A percentile compares a stretch with the other conserved stretches of the same genome.
Conservation (phyloP, 2,797 vertebrate genomes). For the Champsocephalus esox region DNA sequence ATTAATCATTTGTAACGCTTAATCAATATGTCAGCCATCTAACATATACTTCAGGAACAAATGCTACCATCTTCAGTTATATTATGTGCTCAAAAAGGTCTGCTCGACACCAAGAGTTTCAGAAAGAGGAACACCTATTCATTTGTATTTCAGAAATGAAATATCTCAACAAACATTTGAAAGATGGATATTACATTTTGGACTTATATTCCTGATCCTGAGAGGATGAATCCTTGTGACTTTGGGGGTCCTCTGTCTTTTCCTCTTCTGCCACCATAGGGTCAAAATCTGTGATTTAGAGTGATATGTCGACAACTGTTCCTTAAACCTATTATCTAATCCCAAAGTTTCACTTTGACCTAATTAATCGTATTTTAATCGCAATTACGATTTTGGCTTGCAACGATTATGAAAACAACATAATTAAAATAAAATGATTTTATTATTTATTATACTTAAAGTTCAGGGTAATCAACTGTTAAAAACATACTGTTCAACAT, state of each 20-base stretch:
- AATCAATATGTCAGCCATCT: constrained; percentile 49
- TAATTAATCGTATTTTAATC: too few species aligned
- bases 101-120: background rate
- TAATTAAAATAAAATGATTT: too few species aligned
- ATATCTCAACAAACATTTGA: background rate
- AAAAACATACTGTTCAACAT: too few species aligned
- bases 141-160: background rate
- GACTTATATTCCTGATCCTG: background rate
- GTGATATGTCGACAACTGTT: too few species aligned
- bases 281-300: too few species aligned
- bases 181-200: background rate
- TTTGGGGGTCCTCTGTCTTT: background rate
- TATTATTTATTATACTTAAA: too few species aligned
- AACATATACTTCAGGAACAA: constrained; percentile 48
- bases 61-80: background rate
- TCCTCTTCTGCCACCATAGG: too few species aligned
- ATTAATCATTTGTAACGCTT: constrained; percentile 54
- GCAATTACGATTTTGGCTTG: too few species aligned
- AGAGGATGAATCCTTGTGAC: background rate
- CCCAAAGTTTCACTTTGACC: too few species aligned
- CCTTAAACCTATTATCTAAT: too few species aligned
- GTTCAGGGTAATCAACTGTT: too few species aligned
- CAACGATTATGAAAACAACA: too few species aligned
- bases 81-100: background rate
- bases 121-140: background rate